Percentiles rank a stretch among this genome's conserved stretches.
These are phyloP conservation scores for Saccostrea glomerata DNA, from an alignment of 1,140 invertebrate species.

Conservation along the genomic window DNA sequence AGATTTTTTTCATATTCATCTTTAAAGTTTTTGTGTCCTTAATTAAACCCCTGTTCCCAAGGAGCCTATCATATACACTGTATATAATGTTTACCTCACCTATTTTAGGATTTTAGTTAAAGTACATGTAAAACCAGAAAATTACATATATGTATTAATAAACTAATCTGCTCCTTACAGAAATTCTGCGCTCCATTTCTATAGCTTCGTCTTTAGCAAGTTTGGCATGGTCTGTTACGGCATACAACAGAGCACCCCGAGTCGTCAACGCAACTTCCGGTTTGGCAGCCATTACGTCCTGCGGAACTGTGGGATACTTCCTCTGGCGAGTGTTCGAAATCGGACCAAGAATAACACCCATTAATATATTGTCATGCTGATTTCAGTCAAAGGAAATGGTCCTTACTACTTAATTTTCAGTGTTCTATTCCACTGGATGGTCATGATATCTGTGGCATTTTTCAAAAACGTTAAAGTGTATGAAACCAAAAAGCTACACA, in stretches of 20 bases:
- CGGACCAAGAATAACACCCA: conserved; percentile 26
- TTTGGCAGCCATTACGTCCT: not conserved
- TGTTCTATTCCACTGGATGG: not conserved
- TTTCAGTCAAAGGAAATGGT: conserved; percentile 48
- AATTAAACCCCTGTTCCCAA: too few species aligned
- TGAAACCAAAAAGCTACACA: conserved; percentile 69
- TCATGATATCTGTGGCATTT: conserved; percentile 75
- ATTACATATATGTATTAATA: too few species aligned
- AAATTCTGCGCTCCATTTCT: not conserved
- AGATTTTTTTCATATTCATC: too few species aligned
- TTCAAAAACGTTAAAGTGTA: conserved; percentile 81
- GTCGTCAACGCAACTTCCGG: not conserved
- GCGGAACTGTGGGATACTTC: not conserved
- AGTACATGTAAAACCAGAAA: too few species aligned
- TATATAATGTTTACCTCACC: too few species aligned
- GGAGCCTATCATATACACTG: too few species aligned
- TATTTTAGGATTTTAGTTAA: too few species aligned
- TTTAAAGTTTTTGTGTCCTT: too few species aligned
- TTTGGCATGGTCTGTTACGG: not conserved
- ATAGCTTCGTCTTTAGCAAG: not conserved
- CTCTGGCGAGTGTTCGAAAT: conserved; percentile 11
- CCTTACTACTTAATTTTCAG: conserved; percentile 67
- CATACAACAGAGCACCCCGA: not conserved
- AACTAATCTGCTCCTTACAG: not conserved
- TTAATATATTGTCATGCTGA: not conserved